phyloP scores from a whole-genome alignment of 2,797 vertebrate genomes.

The Gallirallus australis region DNA sequence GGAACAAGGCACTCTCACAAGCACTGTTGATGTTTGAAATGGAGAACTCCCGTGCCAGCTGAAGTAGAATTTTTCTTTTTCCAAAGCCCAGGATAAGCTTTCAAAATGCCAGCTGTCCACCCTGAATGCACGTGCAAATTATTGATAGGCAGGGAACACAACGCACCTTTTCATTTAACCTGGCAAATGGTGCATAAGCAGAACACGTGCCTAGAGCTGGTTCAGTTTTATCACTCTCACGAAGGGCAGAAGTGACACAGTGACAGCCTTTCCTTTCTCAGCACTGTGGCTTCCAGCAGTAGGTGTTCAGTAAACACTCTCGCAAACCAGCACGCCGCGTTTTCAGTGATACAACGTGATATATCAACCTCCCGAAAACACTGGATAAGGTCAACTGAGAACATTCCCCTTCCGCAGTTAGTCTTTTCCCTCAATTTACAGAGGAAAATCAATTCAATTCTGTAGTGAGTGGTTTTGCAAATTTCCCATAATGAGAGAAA shows the following conservation, averaged over 20 bases:
- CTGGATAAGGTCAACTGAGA: background rate
- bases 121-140: background rate
- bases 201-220: background rate
- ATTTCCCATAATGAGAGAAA: background rate
- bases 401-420: background rate
- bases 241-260: background rate
- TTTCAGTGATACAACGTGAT: background rate
- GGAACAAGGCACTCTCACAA: background rate
- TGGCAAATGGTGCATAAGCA: background rate
- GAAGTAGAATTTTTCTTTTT: background rate
- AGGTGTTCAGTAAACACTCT: background rate
- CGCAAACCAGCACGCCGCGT: background rate
- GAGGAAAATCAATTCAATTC: background rate
- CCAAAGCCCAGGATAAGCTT: background rate
- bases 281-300: background rate
- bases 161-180: background rate
- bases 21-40: background rate
- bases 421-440: background rate
- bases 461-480: background rate
- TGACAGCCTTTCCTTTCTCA: background rate
- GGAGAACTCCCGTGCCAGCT: background rate
- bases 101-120: slow-evolving; percentile 7
- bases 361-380: background rate
- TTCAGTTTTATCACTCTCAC: background rate
- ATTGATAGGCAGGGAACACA: slow-evolving; percentile 3